These are phyloP conservation scores for Thamnophis elegans DNA, from an alignment of 2,797 vertebrate genomes.

Conservation along the genomic window DNA sequence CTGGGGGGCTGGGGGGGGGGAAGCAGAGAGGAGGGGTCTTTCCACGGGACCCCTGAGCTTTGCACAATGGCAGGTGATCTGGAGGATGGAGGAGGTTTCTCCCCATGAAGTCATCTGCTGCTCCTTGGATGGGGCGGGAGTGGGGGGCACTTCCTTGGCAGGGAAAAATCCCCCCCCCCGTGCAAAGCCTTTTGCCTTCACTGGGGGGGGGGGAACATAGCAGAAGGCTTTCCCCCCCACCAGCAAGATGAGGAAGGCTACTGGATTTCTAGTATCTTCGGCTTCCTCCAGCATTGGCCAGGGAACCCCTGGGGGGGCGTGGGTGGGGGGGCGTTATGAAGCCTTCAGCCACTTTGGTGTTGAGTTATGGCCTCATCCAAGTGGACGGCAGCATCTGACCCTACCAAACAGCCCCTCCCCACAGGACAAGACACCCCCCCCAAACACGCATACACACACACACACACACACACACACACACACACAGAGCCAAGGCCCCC, in stretches of 20 bases:
- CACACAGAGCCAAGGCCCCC: not conserved
- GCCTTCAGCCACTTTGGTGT: accelerated
- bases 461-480: too few relatives aligned
- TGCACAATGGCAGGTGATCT: not conserved
- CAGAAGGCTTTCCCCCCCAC: not conserved
- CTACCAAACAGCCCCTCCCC: not conserved
- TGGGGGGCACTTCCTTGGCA: not conserved
- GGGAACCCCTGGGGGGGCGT: too few relatives aligned
- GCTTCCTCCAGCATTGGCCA: too few relatives aligned
- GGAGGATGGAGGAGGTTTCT: not conserved
- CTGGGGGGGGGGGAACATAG: too few relatives aligned
- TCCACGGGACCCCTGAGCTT: not conserved
- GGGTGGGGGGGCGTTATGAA: too few relatives aligned
- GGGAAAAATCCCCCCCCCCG: not conserved
- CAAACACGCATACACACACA: too few relatives aligned
- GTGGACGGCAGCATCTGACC: too few relatives aligned
- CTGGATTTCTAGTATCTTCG: too few relatives aligned
- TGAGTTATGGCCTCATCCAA: too few relatives aligned
- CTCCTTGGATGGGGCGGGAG: not conserved
- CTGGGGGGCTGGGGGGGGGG: accelerated
- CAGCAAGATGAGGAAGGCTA: not conserved
- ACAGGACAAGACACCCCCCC: not conserved
- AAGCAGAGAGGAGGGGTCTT: not conserved
- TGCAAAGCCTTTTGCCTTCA: not conserved
- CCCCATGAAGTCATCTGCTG: not conserved